Evolutionary conservation across 1,140 invertebrate genomes (phyloP), one percentile per base, ranked within the genome.

Genomic region (Saccostrea glomerata): DNA sequence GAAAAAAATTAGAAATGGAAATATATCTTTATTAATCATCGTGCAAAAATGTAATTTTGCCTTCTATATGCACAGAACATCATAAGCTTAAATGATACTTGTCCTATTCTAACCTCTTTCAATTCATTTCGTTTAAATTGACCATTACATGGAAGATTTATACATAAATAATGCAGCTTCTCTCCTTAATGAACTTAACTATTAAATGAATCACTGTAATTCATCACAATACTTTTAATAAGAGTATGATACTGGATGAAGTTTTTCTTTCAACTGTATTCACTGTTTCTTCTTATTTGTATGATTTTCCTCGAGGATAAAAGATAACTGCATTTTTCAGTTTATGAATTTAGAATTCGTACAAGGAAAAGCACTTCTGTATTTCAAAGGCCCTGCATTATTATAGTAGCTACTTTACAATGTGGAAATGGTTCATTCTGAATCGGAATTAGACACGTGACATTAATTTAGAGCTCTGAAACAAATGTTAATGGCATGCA

Each of bases 391-490:
- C 70, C 23, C 70, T 77, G 25, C 70, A 36, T 77, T 77, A 30
- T 30, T 15, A 77, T 36, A 36, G 30, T n/a, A 30, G 70, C 70
- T 77, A 77, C 70, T 77, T 77, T 36, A 77, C 23, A 77, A 77
- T 77, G 70, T 77, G 70, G 70, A 77, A 77, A 77, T 77, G 70
- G 70, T 77, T 77, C 70, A 77, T 77, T 77, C 70, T 36, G 70
- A 77, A 77, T 77, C 70, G 70, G 70, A 77, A 77, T 77, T 77
- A 77, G 70, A 77, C 70, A 77, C 70, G 70, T 77, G 70, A 77
- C 70, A 77, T 77, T 13, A 77, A 77, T 30, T 77, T 77, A 25
- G 25, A 30, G 70, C 15, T 77, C 13, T 30, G 25, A 77, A 77
- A 77, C 70, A 77, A 77, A 77, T 77, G 70, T 77, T 77, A 77